phyloP scores from a whole-genome alignment of 2,888 invertebrate genomes.

The Chelonus formosanus region DNA sequence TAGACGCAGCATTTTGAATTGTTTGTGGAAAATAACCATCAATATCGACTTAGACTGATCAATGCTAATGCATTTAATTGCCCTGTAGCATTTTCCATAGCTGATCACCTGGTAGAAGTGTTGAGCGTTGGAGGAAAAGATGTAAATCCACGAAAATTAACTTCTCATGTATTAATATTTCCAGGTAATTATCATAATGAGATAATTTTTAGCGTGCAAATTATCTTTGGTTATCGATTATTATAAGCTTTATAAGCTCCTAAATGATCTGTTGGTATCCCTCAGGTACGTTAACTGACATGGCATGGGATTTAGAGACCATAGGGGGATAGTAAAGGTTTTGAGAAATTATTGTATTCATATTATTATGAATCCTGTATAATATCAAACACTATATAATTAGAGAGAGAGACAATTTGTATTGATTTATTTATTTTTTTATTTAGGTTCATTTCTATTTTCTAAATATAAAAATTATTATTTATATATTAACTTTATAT shows the following conservation, averaged over 20 bases:
- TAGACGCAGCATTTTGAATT: constrained; percentile 38
- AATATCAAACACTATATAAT: no score
- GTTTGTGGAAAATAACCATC: constrained; percentile 64
- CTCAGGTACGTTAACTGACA: no score
- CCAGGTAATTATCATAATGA: constrained; percentile 64
- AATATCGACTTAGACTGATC: constrained; percentile 68
- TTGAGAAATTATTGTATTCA: no score
- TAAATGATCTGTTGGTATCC: no score
- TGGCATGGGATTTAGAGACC: no score
- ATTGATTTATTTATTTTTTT: no score
- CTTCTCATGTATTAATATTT: constrained; percentile 63
- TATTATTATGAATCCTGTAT: no score
- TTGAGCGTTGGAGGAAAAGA: constrained; percentile 68
- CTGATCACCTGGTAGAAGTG: constrained; percentile 67
- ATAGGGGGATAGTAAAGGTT: no score
- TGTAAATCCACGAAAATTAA: constrained; percentile 63
- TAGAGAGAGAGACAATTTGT: no score
- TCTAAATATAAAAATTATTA: no score
- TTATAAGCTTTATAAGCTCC: background rate
- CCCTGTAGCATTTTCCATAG: constrained; percentile 66
- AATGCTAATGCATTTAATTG: constrained; percentile 69
- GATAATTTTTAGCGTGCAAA: background rate
- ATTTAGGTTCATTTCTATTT: no score
- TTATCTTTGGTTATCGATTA: background rate
- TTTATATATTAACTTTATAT: no score